Evolutionary conservation across 2,797 vertebrate species (phyloP).

Genomic region (Coccyzus lansbergi): DNA sequence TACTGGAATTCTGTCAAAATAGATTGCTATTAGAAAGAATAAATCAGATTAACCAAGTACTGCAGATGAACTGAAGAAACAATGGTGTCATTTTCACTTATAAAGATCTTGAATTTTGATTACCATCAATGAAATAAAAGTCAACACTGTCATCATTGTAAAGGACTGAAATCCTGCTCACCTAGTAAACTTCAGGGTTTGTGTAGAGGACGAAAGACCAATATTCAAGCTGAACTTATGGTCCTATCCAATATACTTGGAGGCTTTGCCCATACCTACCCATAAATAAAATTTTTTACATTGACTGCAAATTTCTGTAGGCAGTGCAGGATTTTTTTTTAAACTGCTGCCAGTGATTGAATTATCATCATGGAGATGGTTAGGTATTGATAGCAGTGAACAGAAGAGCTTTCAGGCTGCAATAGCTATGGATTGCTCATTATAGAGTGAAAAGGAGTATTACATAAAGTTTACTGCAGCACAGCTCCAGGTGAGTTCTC

Average conservation of each 20-base stretch:
- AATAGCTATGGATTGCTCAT: background rate
- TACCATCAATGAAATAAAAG: background rate
- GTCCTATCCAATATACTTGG: background rate
- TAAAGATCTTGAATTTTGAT: background rate
- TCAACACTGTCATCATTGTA: background rate
- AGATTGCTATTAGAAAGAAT: background rate
- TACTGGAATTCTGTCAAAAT: background rate
- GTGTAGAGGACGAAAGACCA: background rate
- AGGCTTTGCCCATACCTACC: background rate
- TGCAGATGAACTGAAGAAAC: background rate
- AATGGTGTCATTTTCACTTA: background rate
- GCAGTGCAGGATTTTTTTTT: background rate
- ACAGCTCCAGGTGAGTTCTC: background rate
- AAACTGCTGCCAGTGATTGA: background rate
- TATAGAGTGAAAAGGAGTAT: background rate
- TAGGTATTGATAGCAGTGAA: slow-evolving; percentile 3
- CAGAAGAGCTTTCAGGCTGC: slow-evolving; percentile 14
- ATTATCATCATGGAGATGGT: background rate
- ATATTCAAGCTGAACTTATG: background rate
- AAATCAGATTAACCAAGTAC: background rate
- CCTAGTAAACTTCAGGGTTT: background rate
- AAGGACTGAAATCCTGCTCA: background rate
- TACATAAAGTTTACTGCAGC: background rate
- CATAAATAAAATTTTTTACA: background rate
- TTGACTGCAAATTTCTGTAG: background rate